Base-by-base conservation (phyloP, 1,140 invertebrate species). In the Anoplophora glabripennis region DNA sequence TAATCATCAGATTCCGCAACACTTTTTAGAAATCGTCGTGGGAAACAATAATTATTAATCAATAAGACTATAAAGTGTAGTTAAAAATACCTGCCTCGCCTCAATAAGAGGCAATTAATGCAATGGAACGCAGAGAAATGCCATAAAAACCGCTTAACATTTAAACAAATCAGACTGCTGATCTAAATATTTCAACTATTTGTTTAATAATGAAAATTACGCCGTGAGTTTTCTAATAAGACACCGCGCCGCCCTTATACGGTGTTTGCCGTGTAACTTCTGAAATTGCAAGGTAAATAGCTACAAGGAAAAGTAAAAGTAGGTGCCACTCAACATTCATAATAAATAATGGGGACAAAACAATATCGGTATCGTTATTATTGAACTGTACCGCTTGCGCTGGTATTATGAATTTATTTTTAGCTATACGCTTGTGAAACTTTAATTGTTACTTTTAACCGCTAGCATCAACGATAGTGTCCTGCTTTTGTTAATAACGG, bases 291-390 rank as follows among this genome's bases (percentile, higher is more conserved):
- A 60, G 60, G 61, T 63, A 63, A 63, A 63, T 63, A 41, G n/a
- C 37, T 51, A 63, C 61, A 63, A 63, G 61, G 61, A 63, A 56
- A 56, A 56, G 53, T 56, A 56, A 56, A 56, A 56, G 53, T 56
- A 56, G 53, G 53, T 47, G 44, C 44, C 5, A 28, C 28, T 12
- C 21, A 46, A 46, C 21, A 5, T 28, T 28, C 21, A 28, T 28
- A 28, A 28, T 28, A 28, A 28, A 28, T 56, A 47, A 56, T 45
- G 53, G 46, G 41, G 44, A 56, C 41, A 56, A 47, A n/a, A 47
- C 21, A 17, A 47, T 47, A 47, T 47, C 21, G 21, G 21, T 28
- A 28, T 28, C 21, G 21, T 28, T 28, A 28, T 28, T 28, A 28
- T 28, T 28, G 21, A 28, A 28, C 3, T 28, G 21, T 28, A 28